Percentiles rank a stretch among this genome's conserved stretches.
These are phyloP conservation scores for Eulimnadia texana DNA, from an alignment of 1,140 invertebrate species.

Conservation along the genomic window DNA sequence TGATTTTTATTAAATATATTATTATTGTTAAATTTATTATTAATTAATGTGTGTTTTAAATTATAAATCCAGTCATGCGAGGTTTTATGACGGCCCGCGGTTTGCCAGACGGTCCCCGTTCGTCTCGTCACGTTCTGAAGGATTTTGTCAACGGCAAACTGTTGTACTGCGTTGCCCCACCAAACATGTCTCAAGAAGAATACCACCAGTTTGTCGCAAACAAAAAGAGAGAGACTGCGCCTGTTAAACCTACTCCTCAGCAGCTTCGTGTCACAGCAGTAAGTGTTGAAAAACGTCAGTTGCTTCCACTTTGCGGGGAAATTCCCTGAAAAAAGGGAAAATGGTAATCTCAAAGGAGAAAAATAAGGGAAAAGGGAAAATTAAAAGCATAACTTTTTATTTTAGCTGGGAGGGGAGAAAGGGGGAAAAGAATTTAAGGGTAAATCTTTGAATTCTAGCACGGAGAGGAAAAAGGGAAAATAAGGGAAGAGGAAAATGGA, in stretches of 20 bases:
- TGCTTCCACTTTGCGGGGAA: no score
- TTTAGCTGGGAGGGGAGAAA: no score
- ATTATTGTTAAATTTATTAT: conserved; percentile 8
- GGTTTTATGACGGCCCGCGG: conserved; percentile 93
- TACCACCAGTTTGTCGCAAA: conserved; percentile 43
- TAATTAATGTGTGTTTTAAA: background rate
- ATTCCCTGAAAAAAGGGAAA: no score
- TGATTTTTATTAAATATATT: conserved; percentile 13
- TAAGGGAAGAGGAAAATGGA: no score
- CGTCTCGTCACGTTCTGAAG: conserved; percentile 78
- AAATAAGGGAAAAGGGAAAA: no score
- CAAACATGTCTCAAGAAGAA: conserved; percentile 45
- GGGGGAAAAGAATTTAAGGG: no score
- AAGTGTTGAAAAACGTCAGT: no score
- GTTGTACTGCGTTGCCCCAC: conserved; percentile 70
- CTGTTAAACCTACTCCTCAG: conserved; percentile 20
- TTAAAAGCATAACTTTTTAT: no score
- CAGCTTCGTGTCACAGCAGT: conserved; percentile 33
- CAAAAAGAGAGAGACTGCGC: conserved; percentile 26
- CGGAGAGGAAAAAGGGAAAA: no score
- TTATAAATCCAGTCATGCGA: conserved; percentile 51
- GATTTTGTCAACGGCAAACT: conserved; percentile 85
- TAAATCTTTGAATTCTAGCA: no score
- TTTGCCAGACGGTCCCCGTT: conserved; percentile 78
- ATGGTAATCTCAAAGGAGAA: no score